A percentile compares a stretch with the other conserved stretches of the same genome.
phyloP scores from a whole-genome alignment of 2,797 vertebrate species.

The Anguilla anguilla region DNA sequence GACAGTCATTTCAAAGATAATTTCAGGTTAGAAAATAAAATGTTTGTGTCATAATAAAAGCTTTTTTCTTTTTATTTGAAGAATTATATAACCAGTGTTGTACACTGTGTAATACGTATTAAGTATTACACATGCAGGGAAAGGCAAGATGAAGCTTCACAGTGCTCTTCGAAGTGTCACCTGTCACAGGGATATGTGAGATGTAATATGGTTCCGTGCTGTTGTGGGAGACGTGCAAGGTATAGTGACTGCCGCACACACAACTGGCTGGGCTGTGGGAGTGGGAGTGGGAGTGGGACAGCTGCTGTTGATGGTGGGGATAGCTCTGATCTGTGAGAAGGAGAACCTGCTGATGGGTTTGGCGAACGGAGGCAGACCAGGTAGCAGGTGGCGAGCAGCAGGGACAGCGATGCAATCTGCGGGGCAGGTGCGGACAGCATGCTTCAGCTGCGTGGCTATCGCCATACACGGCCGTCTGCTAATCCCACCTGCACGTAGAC shows the following conservation, averaged over 20 bases:
- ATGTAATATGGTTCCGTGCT: not conserved
- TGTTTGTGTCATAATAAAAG: not conserved
- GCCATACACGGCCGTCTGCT: not conserved
- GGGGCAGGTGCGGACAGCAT: constrained; percentile 14
- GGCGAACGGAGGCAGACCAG: constrained; percentile 41
- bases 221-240: constrained; percentile 21
- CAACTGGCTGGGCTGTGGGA: constrained; percentile 43
- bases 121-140: not conserved
- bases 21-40: not conserved
- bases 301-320: constrained; percentile 41
- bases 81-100: not conserved
- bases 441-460: not conserved
- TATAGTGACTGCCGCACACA: constrained; percentile 47
- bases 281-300: constrained; percentile 47
- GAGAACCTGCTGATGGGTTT: constrained; percentile 42
- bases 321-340: constrained; percentile 50
- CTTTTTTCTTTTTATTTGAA: not conserved
- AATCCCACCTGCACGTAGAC: not conserved
- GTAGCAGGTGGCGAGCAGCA: constrained; percentile 34
- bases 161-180: not conserved
- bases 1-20: not conserved
- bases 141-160: not conserved
- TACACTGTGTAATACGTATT: not conserved
- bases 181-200: too few species aligned
- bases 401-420: constrained; percentile 56